Conservation (phyloP, 2,888 invertebrate species). For the Rhagonycha fulva region DNA sequence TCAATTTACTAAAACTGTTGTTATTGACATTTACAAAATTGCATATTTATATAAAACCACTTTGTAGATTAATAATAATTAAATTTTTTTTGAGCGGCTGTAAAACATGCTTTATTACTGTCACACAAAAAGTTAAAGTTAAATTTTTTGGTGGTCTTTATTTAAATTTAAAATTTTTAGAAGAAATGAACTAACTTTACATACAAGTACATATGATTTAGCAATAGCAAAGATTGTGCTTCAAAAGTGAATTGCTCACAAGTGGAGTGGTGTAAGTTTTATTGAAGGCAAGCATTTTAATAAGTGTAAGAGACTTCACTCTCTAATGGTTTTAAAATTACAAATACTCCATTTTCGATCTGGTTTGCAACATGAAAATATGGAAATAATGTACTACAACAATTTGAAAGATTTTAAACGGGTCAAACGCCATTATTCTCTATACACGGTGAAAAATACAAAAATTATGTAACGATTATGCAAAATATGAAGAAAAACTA, state of each 20-base stretch:
- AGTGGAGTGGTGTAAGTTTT: slow-evolving; percentile 37
- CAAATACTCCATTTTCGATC: neutral
- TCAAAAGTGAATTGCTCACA: slow-evolving; percentile 35
- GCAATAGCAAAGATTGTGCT: slow-evolving; percentile 39
- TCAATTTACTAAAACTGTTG: neutral
- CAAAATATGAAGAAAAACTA: slow-evolving; percentile 3
- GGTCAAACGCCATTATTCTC: no score
- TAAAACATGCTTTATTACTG: no score
- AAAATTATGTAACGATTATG: neutral
- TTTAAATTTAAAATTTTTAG: slow-evolving; percentile 35
- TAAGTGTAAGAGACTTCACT: slow-evolving; percentile 38
- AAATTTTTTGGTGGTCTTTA: no score
- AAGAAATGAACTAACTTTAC: slow-evolving; percentile 31
- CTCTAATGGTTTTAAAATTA: slow-evolving; percentile 13
- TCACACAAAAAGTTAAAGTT: no score
- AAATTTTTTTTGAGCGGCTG: no score
- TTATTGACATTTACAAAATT: neutral
- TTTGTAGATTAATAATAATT: neutral
- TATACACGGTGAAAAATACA: no score
- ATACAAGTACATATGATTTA: slow-evolving; percentile 43
- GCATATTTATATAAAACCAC: neutral
- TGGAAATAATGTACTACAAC: no score
- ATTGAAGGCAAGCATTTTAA: slow-evolving; percentile 41
- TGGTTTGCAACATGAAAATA: no score
- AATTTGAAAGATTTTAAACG: no score